These are phyloP conservation scores for Lycocerus yunnanus DNA, from an alignment of 2,888 invertebrate species.

Conservation along the genomic window DNA sequence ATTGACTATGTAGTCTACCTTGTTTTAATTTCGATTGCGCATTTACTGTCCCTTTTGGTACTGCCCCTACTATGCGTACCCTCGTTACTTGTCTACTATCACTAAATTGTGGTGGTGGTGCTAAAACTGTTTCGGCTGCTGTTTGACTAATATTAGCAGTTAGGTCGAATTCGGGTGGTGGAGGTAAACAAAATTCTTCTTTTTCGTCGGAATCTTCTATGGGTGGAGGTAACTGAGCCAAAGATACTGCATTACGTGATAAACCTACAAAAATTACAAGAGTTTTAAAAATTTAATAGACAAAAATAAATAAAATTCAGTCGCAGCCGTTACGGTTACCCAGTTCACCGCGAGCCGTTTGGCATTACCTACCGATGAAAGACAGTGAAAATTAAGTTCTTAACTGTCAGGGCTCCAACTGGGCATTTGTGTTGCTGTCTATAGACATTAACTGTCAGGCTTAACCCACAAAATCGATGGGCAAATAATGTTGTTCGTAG, in stretches of 20 bases:
- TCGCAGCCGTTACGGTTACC: too few relatives aligned
- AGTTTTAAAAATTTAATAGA: too few relatives aligned
- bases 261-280: slow-evolving; percentile 43
- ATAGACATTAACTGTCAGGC: too few relatives aligned
- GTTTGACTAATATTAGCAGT: slow-evolving; percentile 44
- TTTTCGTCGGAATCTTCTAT: slow-evolving; percentile 74
- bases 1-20: slow-evolving; percentile 54
- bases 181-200: slow-evolving; percentile 65
- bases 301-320: too few relatives aligned
- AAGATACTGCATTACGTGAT: slow-evolving; percentile 72
- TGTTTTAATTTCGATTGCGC: slow-evolving; percentile 49
- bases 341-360: too few relatives aligned
- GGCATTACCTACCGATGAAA: too few relatives aligned
- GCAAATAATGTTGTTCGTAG: too few relatives aligned
- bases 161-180: slow-evolving; percentile 64
- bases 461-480: too few relatives aligned
- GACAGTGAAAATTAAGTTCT: too few relatives aligned
- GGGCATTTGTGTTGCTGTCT: too few relatives aligned
- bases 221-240: slow-evolving; percentile 82
- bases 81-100: slow-evolving; percentile 68
- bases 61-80: slow-evolving; percentile 82
- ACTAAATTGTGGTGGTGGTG: slow-evolving; percentile 91
- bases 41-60: slow-evolving; percentile 66
- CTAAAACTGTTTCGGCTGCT: slow-evolving; percentile 60
- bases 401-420: too few relatives aligned